These are phyloP conservation scores for Xestia c-nigrum DNA, from an alignment of 2,888 invertebrate genomes.

Conservation along the genomic window DNA sequence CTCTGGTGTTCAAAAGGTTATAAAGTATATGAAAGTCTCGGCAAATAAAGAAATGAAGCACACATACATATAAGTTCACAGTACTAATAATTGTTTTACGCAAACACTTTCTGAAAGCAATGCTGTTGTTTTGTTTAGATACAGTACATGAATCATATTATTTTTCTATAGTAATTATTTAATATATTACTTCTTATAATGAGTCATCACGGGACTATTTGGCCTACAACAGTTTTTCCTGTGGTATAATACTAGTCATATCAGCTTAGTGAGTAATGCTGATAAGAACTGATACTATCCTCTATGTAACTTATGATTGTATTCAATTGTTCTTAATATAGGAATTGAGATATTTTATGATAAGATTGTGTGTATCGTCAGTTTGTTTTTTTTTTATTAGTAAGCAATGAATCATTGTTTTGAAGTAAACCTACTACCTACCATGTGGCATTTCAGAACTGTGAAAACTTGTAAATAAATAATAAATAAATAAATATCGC, in stretches of 20 bases:
- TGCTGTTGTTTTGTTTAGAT: neutral
- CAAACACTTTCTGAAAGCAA: neutral
- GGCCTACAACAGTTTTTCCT: constrained; percentile 18
- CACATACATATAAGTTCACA: neutral
- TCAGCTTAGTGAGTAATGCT: constrained; percentile 55
- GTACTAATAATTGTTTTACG: neutral
- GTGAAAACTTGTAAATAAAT: neutral
- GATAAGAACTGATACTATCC: constrained; percentile 58
- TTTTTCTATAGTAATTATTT: neutral
- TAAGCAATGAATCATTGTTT: constrained; percentile 9
- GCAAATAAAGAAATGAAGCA: neutral
- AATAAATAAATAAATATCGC: too few relatives aligned
- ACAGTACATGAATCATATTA: constrained; percentile 12
- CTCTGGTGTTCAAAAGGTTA: too few relatives aligned
- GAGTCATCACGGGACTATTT: constrained; percentile 47
- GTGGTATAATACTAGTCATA: constrained; percentile 46
- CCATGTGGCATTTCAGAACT: too few relatives aligned
- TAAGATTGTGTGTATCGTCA: constrained; percentile 24
- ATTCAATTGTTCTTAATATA: constrained; percentile 43
- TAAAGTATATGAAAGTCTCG: neutral
- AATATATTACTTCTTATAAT: constrained; percentile 7
- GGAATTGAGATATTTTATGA: constrained; percentile 19
- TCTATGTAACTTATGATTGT: constrained; percentile 20
- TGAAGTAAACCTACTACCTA: too few relatives aligned
- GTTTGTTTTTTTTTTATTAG: neutral